These are phyloP conservation scores for Yponomeuta evonymella DNA, from an alignment of 2,888 invertebrate genomes.

Conservation along the genomic window DNA sequence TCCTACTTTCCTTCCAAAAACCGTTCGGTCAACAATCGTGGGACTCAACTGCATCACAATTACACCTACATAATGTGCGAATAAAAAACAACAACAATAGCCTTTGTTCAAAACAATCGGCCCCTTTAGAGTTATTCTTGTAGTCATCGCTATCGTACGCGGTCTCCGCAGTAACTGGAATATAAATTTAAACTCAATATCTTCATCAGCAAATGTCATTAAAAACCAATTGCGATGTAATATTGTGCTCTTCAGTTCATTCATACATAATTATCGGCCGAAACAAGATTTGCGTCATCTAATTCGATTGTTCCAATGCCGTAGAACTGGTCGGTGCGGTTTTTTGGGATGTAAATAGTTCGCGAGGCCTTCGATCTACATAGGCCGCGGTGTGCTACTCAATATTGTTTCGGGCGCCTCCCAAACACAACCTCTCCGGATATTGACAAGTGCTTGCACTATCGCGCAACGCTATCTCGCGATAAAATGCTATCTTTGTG, in stretches of 20 bases:
- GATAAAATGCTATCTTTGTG: constrained; percentile 38
- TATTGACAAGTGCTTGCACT: constrained; percentile 37
- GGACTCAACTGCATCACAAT: constrained; percentile 38
- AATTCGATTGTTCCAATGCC: constrained; percentile 40
- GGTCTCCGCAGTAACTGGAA: constrained; percentile 35
- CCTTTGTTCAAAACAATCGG: constrained; percentile 61
- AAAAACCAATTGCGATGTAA: constrained; percentile 10
- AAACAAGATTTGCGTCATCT: constrained; percentile 54
- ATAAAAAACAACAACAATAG: constrained; percentile 64
- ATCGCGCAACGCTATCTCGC: constrained; percentile 5
- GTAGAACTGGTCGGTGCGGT: constrained; percentile 60
- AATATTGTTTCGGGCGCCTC: constrained; percentile 4
- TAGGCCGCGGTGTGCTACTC: constrained; percentile 31
- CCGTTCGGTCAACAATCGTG: constrained; percentile 30
- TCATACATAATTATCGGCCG: constrained; percentile 26
- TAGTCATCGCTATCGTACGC: constrained; percentile 48
- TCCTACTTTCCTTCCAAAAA: constrained; percentile 39
- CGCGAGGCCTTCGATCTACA: constrained; percentile 45
- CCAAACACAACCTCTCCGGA: constrained; percentile 16
- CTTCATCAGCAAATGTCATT: not conserved
- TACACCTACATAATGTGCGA: constrained; percentile 48
- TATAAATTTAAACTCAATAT: not conserved
- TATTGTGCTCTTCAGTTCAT: constrained; percentile 21
- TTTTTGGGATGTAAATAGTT: constrained; percentile 66
- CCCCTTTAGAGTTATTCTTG: constrained; percentile 49